Evolutionary conservation across 2,888 invertebrate genomes (phyloP).

Genomic region (Apotomis betuletana): DNA sequence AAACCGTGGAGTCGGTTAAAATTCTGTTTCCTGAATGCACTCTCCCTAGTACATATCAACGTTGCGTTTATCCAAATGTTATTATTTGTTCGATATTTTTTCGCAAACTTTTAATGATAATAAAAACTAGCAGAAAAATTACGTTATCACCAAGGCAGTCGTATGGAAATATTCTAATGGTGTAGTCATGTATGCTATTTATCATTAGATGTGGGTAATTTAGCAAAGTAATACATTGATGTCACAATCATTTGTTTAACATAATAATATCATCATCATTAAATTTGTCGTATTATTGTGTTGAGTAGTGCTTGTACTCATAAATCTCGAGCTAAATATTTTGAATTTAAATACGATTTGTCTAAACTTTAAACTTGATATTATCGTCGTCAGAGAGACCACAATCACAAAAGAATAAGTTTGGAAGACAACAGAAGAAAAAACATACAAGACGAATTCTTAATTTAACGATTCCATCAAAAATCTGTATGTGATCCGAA

Average conservation of each 20-base stretch:
- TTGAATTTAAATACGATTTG: no score
- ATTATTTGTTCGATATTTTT: no score
- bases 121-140: not conserved
- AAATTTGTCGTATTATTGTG: not conserved
- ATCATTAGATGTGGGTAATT: slow-evolving; percentile 28
- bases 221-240: slow-evolving; percentile 2
- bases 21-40: no score
- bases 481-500: not conserved
- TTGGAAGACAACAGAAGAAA: not conserved
- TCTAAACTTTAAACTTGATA: no score
- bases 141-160: slow-evolving; percentile 2
- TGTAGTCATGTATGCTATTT: slow-evolving; percentile 18
- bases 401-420: no score
- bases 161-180: slow-evolving; percentile 31
- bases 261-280: slow-evolving; percentile 4
- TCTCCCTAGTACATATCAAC: no score
- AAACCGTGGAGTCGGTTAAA: no score
- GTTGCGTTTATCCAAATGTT: no score
- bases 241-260: slow-evolving; percentile 5
- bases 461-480: not conserved
- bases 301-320: not conserved
- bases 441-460: not conserved
- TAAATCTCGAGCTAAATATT: no score
- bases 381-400: no score
- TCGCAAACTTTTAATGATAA: not conserved